Conservation (phyloP, 2,113 vertebrate species). For the Alligator mississippiensis region DNA sequence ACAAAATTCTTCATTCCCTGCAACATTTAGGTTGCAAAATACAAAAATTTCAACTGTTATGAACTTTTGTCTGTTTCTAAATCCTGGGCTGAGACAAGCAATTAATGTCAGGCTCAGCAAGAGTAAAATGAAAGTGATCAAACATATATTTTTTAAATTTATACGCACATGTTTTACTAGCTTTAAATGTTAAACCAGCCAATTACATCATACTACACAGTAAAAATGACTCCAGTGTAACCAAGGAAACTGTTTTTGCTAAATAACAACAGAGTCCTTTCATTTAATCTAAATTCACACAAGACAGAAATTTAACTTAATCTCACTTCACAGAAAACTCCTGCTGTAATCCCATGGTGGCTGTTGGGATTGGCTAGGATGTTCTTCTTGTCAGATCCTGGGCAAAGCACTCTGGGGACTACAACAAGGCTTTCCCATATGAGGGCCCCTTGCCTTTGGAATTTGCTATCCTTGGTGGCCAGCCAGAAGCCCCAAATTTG, state of each 20-base stretch:
- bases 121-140: conserved; percentile 66
- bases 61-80: conserved; percentile 48
- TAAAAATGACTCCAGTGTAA: conserved; percentile 65
- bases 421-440: conserved; percentile 32
- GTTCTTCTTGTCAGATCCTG: not conserved
- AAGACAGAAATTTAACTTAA: not conserved
- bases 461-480: conserved; percentile 63
- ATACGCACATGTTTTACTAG: conserved; percentile 47
- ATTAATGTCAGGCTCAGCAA: conserved; percentile 48
- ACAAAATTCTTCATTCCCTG: conserved; percentile 60
- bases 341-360: not conserved
- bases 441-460: conserved; percentile 60
- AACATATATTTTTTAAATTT: not conserved
- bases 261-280: conserved; percentile 64
- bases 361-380: conserved; percentile 6
- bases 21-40: conserved; percentile 56
- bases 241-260: conserved; percentile 76
- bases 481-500: conserved; percentile 62
- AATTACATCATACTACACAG: conserved; percentile 70
- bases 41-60: conserved; percentile 27
- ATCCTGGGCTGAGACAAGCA: conserved; percentile 33
- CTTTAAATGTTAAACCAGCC: conserved; percentile 63
- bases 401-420: conserved; percentile 25
- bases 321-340: conserved; percentile 3
- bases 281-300: conserved; percentile 55